These are phyloP conservation scores for Atrina japonica DNA, from an alignment of 2,888 invertebrate genomes.

Conservation along the genomic window DNA sequence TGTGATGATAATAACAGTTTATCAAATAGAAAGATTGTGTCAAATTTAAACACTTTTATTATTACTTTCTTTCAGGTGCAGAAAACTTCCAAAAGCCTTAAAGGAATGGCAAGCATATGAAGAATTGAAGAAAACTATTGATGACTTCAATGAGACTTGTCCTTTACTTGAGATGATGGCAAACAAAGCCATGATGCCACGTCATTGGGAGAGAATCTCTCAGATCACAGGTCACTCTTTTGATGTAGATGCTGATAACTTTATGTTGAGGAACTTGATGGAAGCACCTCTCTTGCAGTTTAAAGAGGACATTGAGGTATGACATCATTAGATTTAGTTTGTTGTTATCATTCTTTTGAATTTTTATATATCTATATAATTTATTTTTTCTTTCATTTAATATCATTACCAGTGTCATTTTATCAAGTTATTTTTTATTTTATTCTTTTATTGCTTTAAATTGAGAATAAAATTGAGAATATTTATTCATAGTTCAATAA, in stretches of 20 bases:
- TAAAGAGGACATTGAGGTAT: slow-evolving; percentile 97
- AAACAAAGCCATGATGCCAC: slow-evolving; percentile 97
- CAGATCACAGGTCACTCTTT: slow-evolving; percentile 93
- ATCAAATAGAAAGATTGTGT: no score
- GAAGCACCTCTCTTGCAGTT: slow-evolving; percentile 95
- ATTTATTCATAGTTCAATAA: no score
- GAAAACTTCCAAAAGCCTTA: slow-evolving; percentile 94
- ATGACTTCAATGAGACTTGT: slow-evolving; percentile 99
- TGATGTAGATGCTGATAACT: slow-evolving; percentile 95
- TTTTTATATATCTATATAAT: no score
- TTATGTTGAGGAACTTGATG: slow-evolving; percentile 95
- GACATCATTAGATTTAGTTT: background rate
- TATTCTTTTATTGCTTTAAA: no score
- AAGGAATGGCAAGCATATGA: slow-evolving; percentile 98
- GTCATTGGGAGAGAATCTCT: slow-evolving; percentile 98
- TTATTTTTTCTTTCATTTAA: no score
- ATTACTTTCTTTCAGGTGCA: slow-evolving; percentile 84
- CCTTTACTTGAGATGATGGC: slow-evolving; percentile 97
- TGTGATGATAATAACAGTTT: no score
- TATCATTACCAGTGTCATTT: no score
- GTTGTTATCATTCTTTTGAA: no score
- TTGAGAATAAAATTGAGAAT: no score
- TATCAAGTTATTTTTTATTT: no score
- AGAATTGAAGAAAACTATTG: slow-evolving; percentile 96
- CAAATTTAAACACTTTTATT: no score